Evolutionary conservation across 23 tunicate genomes (phyloP).

Genomic region (Aplidium turbinatum): DNA sequence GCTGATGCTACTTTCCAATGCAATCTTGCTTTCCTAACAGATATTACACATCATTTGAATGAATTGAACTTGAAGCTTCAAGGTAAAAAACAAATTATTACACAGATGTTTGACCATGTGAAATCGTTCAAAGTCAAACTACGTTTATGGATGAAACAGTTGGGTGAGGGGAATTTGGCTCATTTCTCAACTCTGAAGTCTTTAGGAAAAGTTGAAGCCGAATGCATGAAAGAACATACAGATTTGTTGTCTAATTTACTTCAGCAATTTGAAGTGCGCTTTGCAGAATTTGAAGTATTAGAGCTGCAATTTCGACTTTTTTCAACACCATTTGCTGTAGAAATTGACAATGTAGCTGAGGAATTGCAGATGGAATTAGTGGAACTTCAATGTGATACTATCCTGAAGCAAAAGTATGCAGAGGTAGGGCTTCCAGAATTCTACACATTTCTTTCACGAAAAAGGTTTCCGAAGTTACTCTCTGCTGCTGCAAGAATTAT

Average conservation of each 20-base stretch:
- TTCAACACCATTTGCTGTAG: slow-evolving; percentile 47
- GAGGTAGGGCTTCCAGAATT: slow-evolving; percentile 47
- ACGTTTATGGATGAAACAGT: slow-evolving; percentile 32
- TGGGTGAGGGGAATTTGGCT: slow-evolving; percentile 36
- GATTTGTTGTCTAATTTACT: slow-evolving; percentile 25
- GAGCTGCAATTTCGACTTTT: slow-evolving; percentile 39
- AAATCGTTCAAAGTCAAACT: slow-evolving; percentile 39
- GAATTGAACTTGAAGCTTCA: slow-evolving; percentile 30
- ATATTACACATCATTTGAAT: slow-evolving; percentile 40
- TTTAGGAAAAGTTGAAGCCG: slow-evolving; percentile 31
- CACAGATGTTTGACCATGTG: slow-evolving; percentile 33
- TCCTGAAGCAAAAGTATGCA: slow-evolving; percentile 58
- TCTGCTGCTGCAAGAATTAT: slow-evolving; percentile 49
- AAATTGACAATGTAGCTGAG: slow-evolving; percentile 34
- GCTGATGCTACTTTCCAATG: slow-evolving; percentile 23
- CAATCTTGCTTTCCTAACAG: slow-evolving; percentile 44
- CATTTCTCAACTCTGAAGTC: slow-evolving; percentile 44
- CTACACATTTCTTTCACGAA: slow-evolving; percentile 54
- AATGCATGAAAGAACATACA: slow-evolving; percentile 36
- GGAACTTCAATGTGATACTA: slow-evolving; percentile 53
- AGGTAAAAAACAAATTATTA: slow-evolving; percentile 46
- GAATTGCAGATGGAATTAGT: slow-evolving; percentile 56
- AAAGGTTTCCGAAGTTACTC: slow-evolving; percentile 52
- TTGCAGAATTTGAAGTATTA: slow-evolving; percentile 25
- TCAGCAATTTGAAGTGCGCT: slow-evolving; percentile 40